Base-by-base conservation (phyloP, 2,113 vertebrate species). In the Carassius gibelio region DNA sequence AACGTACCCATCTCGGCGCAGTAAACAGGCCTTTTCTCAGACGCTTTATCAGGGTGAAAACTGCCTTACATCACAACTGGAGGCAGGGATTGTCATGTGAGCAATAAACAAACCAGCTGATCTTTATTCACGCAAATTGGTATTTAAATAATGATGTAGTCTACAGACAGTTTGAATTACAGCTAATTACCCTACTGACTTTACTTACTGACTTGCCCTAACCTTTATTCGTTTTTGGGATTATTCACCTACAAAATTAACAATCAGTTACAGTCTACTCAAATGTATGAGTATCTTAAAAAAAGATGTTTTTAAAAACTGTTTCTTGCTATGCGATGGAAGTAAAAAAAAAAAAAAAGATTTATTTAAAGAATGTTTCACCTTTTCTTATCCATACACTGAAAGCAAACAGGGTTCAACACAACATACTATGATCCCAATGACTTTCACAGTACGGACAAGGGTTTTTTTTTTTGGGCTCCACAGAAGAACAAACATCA, bases 11-110 rank as follows among this genome's bases (percentile, higher is more conserved):
- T 81, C 68, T 26, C 26, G 77, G 15, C 48, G 23, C 52, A 45
- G 81, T 52, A 84, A 87, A 84, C 26, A 79, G 62, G 76, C 21
- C 17, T 84, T 62, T 84, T 36, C 68, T 86, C 87, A 84, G 81
- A 62, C 52, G 64, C 86, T 86, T 78, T 89, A 78, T 86, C 59
- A 83, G 38, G 36, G 76, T 62, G 66, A 61, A 71, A 80, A 84
- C 71, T 68, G 52, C 38, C 36, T 89, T 48, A 85, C 75, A 62
- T 85, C 50, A 84, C 1, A 75, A 69, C 61, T 48, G n/a, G 3
- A 66, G 61, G 78, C 3, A 30, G 4, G 23, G 23, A 55, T 8
- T 6, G 7, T 76, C 74, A 55, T 55, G 50, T 76, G 23, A 55
- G 75, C 75, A 68, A 81, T 81, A 34, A 52, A 69, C 79, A 81